These are phyloP conservation scores for Magallana gigas DNA, from an alignment of 1,140 invertebrate genomes.

Conservation along the genomic window DNA sequence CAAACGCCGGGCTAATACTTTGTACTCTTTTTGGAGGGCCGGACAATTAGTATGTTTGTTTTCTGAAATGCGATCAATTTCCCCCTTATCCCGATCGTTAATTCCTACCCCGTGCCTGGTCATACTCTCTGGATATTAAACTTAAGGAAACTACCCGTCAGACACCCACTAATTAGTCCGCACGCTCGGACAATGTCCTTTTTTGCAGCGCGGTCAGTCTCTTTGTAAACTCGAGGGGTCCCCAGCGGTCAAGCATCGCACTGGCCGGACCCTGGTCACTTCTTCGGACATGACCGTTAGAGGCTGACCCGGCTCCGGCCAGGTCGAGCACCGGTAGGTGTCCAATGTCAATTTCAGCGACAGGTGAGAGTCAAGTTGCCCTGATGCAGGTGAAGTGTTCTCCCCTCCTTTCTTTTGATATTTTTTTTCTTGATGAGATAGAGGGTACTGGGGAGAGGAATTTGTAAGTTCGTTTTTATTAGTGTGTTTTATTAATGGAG, in stretches of 20 bases:
- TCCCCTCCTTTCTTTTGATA: background rate
- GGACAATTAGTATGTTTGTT: conserved; percentile 36
- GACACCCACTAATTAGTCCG: conserved; percentile 35
- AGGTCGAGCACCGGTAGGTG: conserved; percentile 44
- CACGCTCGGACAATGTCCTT: conserved; percentile 25
- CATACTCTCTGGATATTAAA: conserved; percentile 40
- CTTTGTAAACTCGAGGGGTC: conserved; percentile 29
- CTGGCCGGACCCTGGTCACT: conserved; percentile 16
- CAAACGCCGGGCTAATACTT: conserved; percentile 7
- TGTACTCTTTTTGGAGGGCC: conserved; percentile 30
- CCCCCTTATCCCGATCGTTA: background rate
- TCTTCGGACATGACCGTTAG: conserved; percentile 35
- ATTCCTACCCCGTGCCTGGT: conserved; percentile 12
- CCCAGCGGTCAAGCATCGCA: conserved; percentile 35
- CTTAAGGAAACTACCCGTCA: conserved; percentile 7
- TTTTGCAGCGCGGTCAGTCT: background rate
- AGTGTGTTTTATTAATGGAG: background rate
- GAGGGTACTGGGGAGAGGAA: background rate
- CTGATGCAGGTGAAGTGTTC: conserved; percentile 42
- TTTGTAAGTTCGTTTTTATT: conserved; percentile 16
- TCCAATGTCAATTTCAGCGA: conserved; percentile 42
- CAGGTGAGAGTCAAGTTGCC: conserved; percentile 47
- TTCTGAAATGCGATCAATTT: conserved; percentile 24
- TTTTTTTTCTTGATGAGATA: conserved; percentile 13
- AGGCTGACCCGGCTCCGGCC: conserved; percentile 41